These are phyloP conservation scores for Hylia prasina DNA, from an alignment of 2,113 vertebrate species.

Conservation along the genomic window DNA sequence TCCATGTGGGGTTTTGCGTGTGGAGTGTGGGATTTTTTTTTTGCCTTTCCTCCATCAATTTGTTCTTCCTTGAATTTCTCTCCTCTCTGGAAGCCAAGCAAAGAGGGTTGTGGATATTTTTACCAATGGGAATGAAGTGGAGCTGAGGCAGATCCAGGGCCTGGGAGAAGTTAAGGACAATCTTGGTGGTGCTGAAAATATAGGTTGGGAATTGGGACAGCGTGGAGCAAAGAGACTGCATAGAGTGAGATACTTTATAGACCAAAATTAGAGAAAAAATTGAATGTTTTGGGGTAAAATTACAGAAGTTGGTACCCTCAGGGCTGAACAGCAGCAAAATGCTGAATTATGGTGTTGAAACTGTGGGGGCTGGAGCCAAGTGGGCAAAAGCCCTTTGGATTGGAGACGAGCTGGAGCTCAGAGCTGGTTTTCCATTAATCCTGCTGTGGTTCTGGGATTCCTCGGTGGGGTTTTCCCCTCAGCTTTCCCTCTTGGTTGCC, in stretches of 20 bases:
- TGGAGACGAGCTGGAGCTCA: neutral
- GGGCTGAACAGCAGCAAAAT: neutral
- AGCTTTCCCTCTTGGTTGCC: neutral
- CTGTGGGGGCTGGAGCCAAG: neutral
- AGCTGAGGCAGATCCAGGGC: neutral
- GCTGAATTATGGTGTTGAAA: neutral
- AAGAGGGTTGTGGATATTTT: neutral
- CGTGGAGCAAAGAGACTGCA: neutral
- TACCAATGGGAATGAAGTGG: neutral
- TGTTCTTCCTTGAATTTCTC: neutral
- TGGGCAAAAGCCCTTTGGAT: neutral
- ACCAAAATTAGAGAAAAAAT: neutral
- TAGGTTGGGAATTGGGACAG: neutral
- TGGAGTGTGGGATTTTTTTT: neutral
- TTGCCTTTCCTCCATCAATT: neutral
- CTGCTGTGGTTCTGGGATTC: neutral
- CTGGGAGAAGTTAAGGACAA: neutral
- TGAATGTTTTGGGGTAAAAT: neutral
- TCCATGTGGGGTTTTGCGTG: neutral
- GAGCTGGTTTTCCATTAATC: neutral
- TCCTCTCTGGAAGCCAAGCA: neutral
- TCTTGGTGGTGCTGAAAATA: neutral
- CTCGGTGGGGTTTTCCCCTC: fast-evolving
- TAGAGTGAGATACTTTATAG: neutral
- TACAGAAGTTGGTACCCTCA: neutral